These are phyloP conservation scores for Epirrhoe alternata DNA, from an alignment of 2,888 invertebrate genomes.

Conservation along the genomic window DNA sequence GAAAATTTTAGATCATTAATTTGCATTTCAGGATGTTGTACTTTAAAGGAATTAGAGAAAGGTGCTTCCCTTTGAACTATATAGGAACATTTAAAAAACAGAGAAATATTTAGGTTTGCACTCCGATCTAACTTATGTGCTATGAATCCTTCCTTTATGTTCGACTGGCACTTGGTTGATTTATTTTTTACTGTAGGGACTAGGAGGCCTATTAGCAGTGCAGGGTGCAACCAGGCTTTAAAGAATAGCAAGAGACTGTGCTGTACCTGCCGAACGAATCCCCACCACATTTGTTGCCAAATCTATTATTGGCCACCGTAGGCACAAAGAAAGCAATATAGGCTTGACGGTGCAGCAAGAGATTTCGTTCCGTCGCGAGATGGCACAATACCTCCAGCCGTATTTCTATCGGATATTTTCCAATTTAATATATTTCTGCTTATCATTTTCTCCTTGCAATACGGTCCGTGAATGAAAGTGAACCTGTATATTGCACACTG, in stretches of 20 bases:
- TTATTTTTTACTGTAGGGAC: background rate
- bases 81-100: too few species aligned
- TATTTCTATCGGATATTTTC: conserved; percentile 61
- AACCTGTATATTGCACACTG: background rate
- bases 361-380: conserved; percentile 53
- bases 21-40: too few species aligned
- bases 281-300: conserved; percentile 54
- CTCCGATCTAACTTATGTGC: too few species aligned
- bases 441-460: conserved; percentile 51
- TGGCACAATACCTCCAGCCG: conserved; percentile 55
- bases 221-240: too few species aligned
- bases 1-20: too few species aligned
- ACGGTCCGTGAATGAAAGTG: conserved; percentile 19
- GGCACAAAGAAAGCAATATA: conserved; percentile 58
- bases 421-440: conserved; percentile 59
- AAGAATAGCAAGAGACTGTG: too few species aligned
- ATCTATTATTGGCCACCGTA: conserved; percentile 53
- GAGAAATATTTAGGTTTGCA: too few species aligned
- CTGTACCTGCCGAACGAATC: background rate
- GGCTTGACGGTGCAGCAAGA: conserved; percentile 55
- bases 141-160: too few species aligned
- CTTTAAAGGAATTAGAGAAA: too few species aligned
- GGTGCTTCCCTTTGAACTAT: too few species aligned
- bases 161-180: background rate
- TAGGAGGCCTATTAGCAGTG: background rate